phyloP scores from a whole-genome alignment of 2,888 invertebrate genomes.

The Lomographa bimaculata region DNA sequence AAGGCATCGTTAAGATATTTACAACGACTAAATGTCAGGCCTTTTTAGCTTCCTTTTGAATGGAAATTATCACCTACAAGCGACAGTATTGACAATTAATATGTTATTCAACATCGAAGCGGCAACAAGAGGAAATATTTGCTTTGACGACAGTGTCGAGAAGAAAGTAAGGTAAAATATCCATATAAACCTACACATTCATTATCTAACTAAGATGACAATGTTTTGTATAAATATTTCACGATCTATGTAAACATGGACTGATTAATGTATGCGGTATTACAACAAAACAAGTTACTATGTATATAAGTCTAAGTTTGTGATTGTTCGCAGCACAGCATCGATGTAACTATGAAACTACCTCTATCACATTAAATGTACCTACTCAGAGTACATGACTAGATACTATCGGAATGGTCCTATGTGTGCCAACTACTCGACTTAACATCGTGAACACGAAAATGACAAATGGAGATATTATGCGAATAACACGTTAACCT shows the following conservation, averaged over 20 bases:
- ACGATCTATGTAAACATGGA: slow-evolving; percentile 40
- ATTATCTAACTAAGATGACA: slow-evolving; percentile 68
- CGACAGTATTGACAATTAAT: slow-evolving; percentile 65
- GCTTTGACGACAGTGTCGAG: slow-evolving; percentile 53
- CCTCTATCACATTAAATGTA: slow-evolving; percentile 63
- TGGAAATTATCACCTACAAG: slow-evolving; percentile 65
- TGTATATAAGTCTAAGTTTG: slow-evolving; percentile 54
- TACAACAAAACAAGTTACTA: slow-evolving; percentile 47
- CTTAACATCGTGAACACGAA: slow-evolving; percentile 33
- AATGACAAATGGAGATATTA: slow-evolving; percentile 33
- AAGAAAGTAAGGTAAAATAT: slow-evolving; percentile 49
- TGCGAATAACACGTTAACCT: slow-evolving; percentile 62
- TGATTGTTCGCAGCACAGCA: slow-evolving; percentile 62
- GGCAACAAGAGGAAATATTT: slow-evolving; percentile 60
- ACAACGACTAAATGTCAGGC: slow-evolving; percentile 67
- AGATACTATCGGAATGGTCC: slow-evolving; percentile 63
- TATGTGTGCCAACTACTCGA: slow-evolving; percentile 38
- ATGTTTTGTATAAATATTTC: slow-evolving; percentile 38
- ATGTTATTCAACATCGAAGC: slow-evolving; percentile 68
- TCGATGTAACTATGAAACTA: slow-evolving; percentile 51
- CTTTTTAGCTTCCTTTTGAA: slow-evolving; percentile 50
- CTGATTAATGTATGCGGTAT: slow-evolving; percentile 38
- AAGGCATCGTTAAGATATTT: slow-evolving; percentile 64
- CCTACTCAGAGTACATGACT: slow-evolving; percentile 63
- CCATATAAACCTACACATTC: slow-evolving; percentile 71